Base-by-base conservation (phyloP, 1,140 invertebrate genomes). In the Drosophila lini region DNA sequence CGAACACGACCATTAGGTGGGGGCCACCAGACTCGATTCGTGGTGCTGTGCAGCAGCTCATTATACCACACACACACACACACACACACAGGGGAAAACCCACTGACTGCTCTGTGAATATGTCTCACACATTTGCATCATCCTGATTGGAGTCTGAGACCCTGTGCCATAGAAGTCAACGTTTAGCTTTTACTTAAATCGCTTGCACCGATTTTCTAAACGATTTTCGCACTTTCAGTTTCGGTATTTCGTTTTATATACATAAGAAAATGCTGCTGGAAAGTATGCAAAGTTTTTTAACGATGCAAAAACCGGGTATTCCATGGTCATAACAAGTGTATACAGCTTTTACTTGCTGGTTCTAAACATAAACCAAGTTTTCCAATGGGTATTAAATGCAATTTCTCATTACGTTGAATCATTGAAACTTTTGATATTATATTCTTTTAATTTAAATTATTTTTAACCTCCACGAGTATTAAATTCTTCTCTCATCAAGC, bases 101-200 rank as follows among this genome's bases (percentile, higher is more conserved):
- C 61, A 34, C 13, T 28, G 31, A 52, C 56, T 61, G 53, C 63
- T 40, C 73, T 61, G 53, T 15, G 50, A 64, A 74, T 69, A 50
- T 80, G 77, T 74, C 67, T 69, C 59, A 57, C 59, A 57, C 80
- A 81, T 81, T 81, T 81, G 62, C 74, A 74, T 64, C 48, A 48
- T 63, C 74, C 32, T 76, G 56, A 59, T 45, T 50, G 15, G 50
- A 44, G 38, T 52, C 42, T 50, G 53, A 60, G 65, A 48, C 13
- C 6, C 71, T 47, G 22, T 19, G 50, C 41, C 58, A 68, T 42
- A 45, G 41, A 67, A 82, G 65, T 78, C 58, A 62, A 16, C 60
- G 38, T 74, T 38, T 40, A 22, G 63, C 45, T 58, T 44, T 78
- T 64, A 48, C 59, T 65, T 52, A 62, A 48, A 78, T 68, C 55